A percentile compares a stretch with the other conserved stretches of the same genome.
These are phyloP conservation scores for Subacronicta megacephala DNA, from an alignment of 2,888 invertebrate species.

Conservation along the genomic window DNA sequence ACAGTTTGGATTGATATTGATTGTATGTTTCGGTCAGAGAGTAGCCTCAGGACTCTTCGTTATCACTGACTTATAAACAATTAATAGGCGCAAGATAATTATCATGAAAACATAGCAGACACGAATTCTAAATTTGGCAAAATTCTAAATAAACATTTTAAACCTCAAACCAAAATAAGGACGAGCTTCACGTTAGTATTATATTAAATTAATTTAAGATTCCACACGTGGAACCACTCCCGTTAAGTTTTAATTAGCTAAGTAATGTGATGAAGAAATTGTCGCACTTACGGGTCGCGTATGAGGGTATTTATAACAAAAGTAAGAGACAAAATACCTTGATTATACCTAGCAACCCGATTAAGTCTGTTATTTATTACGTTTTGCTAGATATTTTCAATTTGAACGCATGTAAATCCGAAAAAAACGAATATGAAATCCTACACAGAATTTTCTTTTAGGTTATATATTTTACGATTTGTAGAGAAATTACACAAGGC, in stretches of 20 bases:
- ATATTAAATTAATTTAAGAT: conserved; percentile 6
- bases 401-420: conserved; percentile 8
- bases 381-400: conserved; percentile 3
- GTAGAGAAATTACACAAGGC: conserved; percentile 10
- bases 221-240: conserved; percentile 15
- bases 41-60: too few relatives aligned
- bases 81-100: conserved; percentile 4
- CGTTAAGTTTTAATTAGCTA: conserved; percentile 14
- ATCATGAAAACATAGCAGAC: conserved; percentile 1
- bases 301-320: conserved; percentile 52
- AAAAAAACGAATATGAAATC: conserved; percentile 33
- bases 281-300: conserved; percentile 5
- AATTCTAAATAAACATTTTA: conserved; percentile 31
- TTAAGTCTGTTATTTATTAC: not conserved
- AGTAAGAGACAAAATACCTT: conserved; percentile 11
- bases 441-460: conserved; percentile 50
- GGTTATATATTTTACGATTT: conserved; percentile 57
- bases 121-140: not conserved
- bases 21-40: too few relatives aligned
- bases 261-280: conserved; percentile 25
- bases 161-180: not conserved
- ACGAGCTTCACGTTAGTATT: not conserved
- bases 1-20: too few relatives aligned
- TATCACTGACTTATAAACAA: conserved; percentile 38
- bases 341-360: conserved; percentile 1